A percentile compares a stretch with the other conserved stretches of the same genome.
phyloP scores from a whole-genome alignment of 2,113 vertebrate genomes.

The Mohoua ochrocephala region DNA sequence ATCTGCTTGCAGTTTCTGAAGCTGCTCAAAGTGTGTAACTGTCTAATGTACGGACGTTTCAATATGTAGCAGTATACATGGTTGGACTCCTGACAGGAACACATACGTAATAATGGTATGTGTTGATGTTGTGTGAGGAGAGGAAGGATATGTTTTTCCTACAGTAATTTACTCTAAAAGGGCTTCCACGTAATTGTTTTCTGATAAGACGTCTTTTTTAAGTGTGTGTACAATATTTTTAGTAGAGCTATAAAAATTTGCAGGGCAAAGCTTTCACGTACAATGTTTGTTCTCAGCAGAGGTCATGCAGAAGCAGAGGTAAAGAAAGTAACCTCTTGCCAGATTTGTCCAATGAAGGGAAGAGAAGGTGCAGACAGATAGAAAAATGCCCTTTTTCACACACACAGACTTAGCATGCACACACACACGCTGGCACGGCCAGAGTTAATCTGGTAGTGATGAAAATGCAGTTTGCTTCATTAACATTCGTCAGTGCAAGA shows the following conservation, averaged over 20 bases:
- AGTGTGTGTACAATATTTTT: not conserved
- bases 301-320: not conserved
- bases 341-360: not conserved
- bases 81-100: not conserved
- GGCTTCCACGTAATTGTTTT: not conserved
- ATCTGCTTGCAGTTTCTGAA: slow-evolving; percentile 7
- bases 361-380: not conserved
- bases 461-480: not conserved
- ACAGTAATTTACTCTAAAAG: not conserved
- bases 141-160: slow-evolving; percentile 19
- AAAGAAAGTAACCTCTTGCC: not conserved
- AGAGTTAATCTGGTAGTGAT: not conserved
- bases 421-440: not conserved
- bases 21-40: not conserved
- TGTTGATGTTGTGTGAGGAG: not conserved
- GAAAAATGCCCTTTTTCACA: not conserved
- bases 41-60: not conserved
- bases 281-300: not conserved
- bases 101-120: not conserved
- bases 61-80: not conserved
- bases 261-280: not conserved
- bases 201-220: not conserved
- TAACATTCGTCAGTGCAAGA: not conserved
- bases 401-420: not conserved
- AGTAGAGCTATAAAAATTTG: not conserved